Percentiles rank a stretch among this genome's conserved stretches.
phyloP scores from a whole-genome alignment of 2,888 invertebrate species.

The Dasypolia templi region DNA sequence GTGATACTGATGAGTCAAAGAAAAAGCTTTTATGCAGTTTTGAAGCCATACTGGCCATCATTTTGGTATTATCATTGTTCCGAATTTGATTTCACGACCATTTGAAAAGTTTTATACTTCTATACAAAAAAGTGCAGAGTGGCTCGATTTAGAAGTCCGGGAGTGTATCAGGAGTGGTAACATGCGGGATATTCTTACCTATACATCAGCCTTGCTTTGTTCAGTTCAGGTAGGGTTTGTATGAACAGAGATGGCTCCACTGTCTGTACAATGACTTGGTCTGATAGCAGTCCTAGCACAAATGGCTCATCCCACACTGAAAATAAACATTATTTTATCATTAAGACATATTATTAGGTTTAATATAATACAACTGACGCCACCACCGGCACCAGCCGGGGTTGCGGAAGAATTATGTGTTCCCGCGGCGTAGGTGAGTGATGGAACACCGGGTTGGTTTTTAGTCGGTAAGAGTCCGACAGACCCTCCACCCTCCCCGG shows the following conservation, averaged over 20 bases:
- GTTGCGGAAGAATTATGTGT: too few relatives aligned
- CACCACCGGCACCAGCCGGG: too few relatives aligned
- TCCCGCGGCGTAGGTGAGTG: too few relatives aligned
- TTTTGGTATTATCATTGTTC: neutral
- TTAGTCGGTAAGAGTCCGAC: too few relatives aligned
- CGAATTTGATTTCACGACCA: neutral
- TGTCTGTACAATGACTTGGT: conserved; percentile 96
- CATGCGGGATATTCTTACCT: conserved; percentile 70
- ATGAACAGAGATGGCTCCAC: conserved; percentile 95
- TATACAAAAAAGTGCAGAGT: neutral
- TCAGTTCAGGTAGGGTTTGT: conserved; percentile 94
- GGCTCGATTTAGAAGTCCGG: too few relatives aligned
- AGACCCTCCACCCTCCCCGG: too few relatives aligned
- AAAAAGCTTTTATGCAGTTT: neutral
- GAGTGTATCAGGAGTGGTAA: neutral
- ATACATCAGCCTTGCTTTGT: conserved; percentile 94
- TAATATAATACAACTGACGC: conserved; percentile 7
- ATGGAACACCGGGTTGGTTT: too few relatives aligned
- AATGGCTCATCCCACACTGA: conserved; percentile 98
- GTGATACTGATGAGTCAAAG: neutral
- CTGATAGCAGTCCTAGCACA: conserved; percentile 95
- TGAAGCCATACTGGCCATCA: neutral
- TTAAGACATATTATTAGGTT: neutral
- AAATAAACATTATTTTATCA: conserved; percentile 64
- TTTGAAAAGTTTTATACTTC: neutral